Evolutionary conservation across 2,113 vertebrate species (phyloP).

Genomic region (Mesocricetus auratus): DNA sequence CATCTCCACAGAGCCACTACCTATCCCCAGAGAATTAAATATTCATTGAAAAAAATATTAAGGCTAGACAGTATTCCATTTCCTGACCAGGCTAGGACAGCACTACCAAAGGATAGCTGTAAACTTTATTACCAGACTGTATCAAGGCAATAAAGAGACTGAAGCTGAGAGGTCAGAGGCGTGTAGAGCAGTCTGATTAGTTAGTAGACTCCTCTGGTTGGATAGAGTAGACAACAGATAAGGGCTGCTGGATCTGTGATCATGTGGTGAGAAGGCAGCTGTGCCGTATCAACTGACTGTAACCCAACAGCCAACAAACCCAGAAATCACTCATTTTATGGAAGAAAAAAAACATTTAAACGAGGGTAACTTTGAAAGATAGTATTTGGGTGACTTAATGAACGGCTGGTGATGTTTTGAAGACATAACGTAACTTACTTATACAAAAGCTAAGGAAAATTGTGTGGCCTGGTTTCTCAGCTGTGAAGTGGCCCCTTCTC

Average conservation of each 20-base stretch:
- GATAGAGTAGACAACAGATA: neutral
- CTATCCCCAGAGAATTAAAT: constrained; percentile 36
- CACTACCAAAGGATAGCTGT: neutral
- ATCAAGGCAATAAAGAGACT: neutral
- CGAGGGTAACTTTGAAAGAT: neutral
- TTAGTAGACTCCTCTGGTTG: neutral
- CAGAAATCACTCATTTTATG: neutral
- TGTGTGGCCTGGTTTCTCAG: neutral
- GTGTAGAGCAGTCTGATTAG: neutral
- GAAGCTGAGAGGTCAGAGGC: neutral
- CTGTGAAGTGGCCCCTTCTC: neutral
- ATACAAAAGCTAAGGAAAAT: constrained; percentile 36
- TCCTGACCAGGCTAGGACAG: neutral
- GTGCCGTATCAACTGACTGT: neutral
- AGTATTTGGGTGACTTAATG: neutral
- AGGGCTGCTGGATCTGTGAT: neutral
- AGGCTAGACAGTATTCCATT: neutral
- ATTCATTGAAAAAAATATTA: constrained; percentile 47
- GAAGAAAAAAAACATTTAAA: neutral
- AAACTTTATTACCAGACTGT: neutral
- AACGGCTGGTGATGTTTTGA: neutral
- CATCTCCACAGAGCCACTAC: neutral
- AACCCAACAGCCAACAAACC: neutral
- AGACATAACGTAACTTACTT: constrained; percentile 2
- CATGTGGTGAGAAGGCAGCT: neutral